Evolutionary conservation across 2,113 vertebrate genomes (phyloP), one percentile per base, ranked within the genome.

Genomic region (Willisornis vidua): DNA sequence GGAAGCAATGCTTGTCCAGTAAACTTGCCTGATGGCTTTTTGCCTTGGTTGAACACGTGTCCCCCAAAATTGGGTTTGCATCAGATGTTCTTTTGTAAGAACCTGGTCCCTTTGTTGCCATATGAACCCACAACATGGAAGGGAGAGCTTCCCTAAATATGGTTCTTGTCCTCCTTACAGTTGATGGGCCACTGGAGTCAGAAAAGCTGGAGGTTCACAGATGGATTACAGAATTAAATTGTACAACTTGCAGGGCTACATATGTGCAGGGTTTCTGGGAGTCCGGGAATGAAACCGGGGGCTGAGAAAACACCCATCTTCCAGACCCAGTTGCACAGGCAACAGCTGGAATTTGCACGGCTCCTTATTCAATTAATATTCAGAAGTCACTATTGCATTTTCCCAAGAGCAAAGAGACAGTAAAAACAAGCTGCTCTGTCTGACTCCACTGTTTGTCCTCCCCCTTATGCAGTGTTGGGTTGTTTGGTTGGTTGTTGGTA

Each of bases 311-410:
- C 55, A 78, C 79, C 57, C 61, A 4, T 84, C 28, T 81, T 78
- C 61, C 83, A 81, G 80, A 81, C 41, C 41, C 28, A 58, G 7
- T n/a, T 37, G n/a, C 73, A n/a, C 0, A 20, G 80, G 88, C 90
- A 96, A 79, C 93, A 95, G 83, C 92, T 95, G 96, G 92, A 96
- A 89, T 93, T 96, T 94, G 66, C 86, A 87, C 11, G 46, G 92
- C 73, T 96, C 77, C 62, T 94, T 95, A 86, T 97, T 96, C 90
- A 82, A 37, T 96, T 96, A 96, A 94, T 95, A 96, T 96, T 94
- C 90, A 87, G 83, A 89, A 94, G 80, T 77, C 70, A 43, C 88
- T 89, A 16, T 20, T 66, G 86, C 41, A 14, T 95, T 96, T 93
- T 92, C 85, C 88, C 92, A 49, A 79, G 86, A 95, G 93, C 83